Percentiles rank a stretch among this genome's conserved stretches.
Conservation (phyloP, 2,113 vertebrate genomes). For the Sterrhoptilus dennistouni region DNA sequence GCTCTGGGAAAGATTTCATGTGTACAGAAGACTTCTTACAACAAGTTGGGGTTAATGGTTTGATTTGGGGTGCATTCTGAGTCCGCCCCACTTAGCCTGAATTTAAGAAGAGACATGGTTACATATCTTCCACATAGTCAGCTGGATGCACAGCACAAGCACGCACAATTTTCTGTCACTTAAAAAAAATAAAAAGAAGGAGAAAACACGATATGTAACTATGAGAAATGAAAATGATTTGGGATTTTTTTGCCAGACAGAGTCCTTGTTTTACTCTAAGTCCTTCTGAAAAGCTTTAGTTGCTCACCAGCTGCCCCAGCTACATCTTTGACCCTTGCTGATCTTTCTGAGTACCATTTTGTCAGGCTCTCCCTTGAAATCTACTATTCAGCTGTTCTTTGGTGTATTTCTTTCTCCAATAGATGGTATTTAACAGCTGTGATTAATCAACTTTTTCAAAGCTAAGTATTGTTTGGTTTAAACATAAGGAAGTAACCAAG, state of each 20-base stretch:
- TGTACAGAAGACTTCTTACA: neutral
- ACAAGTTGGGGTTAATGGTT: neutral
- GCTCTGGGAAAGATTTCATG: neutral
- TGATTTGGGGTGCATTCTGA: neutral
- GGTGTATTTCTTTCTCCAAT: neutral
- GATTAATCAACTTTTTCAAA: neutral
- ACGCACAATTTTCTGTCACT: neutral
- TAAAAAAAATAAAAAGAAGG: rapidly evolving
- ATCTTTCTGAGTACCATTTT: neutral
- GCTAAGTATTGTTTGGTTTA: neutral
- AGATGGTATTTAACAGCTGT: neutral
- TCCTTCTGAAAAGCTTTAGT: neutral
- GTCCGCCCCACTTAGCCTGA: neutral
- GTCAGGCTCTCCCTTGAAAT: neutral
- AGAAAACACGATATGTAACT: neutral
- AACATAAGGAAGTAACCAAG: neutral
- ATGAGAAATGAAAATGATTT: neutral
- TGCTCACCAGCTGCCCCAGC: neutral
- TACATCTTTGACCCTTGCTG: neutral
- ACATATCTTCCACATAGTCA: neutral
- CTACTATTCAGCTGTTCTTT: neutral
- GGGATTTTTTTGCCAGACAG: neutral
- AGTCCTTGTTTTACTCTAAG: neutral
- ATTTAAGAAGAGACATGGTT: neutral
- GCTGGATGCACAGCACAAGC: neutral